A percentile compares a stretch with the other conserved stretches of the same genome.
Conservation (phyloP, 1,140 invertebrate genomes). For the Microplitis demolitor region DNA sequence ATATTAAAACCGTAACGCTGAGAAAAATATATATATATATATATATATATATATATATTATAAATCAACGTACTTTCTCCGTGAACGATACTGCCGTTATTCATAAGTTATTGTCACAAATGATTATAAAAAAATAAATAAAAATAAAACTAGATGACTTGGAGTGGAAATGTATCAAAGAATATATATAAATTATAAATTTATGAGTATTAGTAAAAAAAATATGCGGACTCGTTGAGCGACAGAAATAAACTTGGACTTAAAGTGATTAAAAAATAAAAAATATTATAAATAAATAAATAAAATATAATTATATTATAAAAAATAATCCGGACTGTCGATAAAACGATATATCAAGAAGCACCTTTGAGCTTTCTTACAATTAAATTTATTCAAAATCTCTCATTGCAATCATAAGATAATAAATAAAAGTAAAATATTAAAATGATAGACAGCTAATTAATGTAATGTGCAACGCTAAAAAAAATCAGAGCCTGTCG, state of each 20-base stretch:
- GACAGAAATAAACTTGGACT: neutral
- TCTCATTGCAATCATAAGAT: constrained; percentile 28
- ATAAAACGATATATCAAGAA: constrained; percentile 7
- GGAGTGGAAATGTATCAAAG: neutral
- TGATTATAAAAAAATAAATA: constrained; percentile 9
- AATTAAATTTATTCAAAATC: constrained; percentile 15
- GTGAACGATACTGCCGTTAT: constrained; percentile 50
- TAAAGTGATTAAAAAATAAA: neutral
- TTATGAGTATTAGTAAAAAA: neutral
- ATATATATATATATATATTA: constrained; percentile 1
- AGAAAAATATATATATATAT: constrained; percentile 35
- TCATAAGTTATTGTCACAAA: constrained; percentile 27
- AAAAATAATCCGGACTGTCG: neutral
- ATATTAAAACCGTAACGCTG: neutral
- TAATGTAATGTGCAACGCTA: constrained; percentile 44
- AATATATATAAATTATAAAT: neutral
- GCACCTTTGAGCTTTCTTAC: constrained; percentile 10
- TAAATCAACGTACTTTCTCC: constrained; percentile 45
- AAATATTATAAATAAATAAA: constrained; percentile 27
- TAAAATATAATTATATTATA: constrained; percentile 1
- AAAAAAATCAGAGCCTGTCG: constrained; percentile 42
- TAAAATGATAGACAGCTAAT: constrained; percentile 31
- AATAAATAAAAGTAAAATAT: constrained; percentile 4
- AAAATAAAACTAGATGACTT: constrained; percentile 24
- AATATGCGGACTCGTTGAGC: neutral